A percentile compares a stretch with the other conserved stretches of the same genome.
These are phyloP conservation scores for Trigoniulus corallinus DNA, from an alignment of 1,140 invertebrate species.

Conservation along the genomic window DNA sequence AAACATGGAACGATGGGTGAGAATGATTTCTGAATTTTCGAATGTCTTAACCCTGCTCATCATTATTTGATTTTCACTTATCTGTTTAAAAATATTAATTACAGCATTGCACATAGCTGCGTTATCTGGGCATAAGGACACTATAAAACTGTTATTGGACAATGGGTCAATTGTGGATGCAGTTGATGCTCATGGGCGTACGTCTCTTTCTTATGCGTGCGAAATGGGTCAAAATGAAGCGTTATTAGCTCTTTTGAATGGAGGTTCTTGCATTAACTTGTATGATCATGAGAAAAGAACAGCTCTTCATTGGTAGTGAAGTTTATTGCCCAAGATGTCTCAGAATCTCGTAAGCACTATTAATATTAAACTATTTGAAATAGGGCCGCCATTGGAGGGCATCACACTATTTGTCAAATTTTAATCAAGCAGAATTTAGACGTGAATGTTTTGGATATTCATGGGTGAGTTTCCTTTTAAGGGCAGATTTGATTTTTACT, in stretches of 20 bases:
- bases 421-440: conserved; percentile 27
- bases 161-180: conserved; percentile 22
- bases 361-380: too few relatives aligned
- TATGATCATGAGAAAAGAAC: conserved; percentile 27
- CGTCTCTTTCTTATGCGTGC: conserved; percentile 28
- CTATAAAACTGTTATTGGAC: conserved; percentile 23
- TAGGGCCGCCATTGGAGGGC: conserved; percentile 24
- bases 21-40: conserved; percentile 7
- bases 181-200: conserved; percentile 23
- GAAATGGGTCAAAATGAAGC: conserved; percentile 28
- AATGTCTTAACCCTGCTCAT: too few relatives aligned
- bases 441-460: conserved; percentile 24
- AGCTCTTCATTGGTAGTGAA: conserved; percentile 30
- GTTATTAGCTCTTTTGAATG: conserved; percentile 24
- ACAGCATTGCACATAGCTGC: conserved; percentile 29
- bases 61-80: not conserved
- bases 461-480: conserved; percentile 19
- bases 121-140: conserved; percentile 23
- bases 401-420: conserved; percentile 29
- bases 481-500: not conserved
- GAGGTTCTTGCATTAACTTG: conserved; percentile 21
- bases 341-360: too few relatives aligned
- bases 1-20: conserved; percentile 26
- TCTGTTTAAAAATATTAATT: conserved; percentile 1
- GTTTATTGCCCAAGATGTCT: too few relatives aligned